Evolutionary conservation across 2,888 invertebrate species (phyloP), one percentile per base, ranked within the genome.

Genomic region (Orchesella flavescens): DNA sequence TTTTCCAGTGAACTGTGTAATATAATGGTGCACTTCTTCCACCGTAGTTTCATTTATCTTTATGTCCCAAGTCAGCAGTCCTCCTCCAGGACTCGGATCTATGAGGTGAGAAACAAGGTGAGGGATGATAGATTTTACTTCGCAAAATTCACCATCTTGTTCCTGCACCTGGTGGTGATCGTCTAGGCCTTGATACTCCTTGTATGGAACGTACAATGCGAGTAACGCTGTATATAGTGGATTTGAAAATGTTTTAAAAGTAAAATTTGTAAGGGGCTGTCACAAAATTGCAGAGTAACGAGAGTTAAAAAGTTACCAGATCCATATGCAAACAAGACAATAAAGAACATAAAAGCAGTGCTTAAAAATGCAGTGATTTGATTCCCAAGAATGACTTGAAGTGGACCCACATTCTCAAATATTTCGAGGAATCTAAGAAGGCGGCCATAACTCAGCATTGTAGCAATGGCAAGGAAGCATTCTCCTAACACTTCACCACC

Each of bases 401-500:
- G 90, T 0, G 94, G 94, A 66, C 94, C 94, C 84, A 94, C 90
- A 89, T 92, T 91, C 89, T 92, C 93, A 89, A 93, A 92, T 65
- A 94, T 90, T 89, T 93, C 92, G 87, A 93, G 93, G 87, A 93
- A 91, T 88, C 92, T 92, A 90, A 94, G 90, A 43, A 94, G 90
- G 88, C 93, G 92, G 87, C 93, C 92, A 89, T 92, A 94, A 13
- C 94, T 92, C 91, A 93, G 92, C 86, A 94, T 93, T 15, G 93
- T 93, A 9, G 93, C 93, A 15, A 93, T 89, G 65, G 93, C 92
- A 89, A 93, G 93, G 66, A 93, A 91, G 66, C 93, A 93, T 90
- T 94, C 94, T 7, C 93, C 93, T 19, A 94, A 90, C 75, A 94
- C 89, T 15, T 93, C 91, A 0, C 93, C 93, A 89, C 94, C 94